Conservation (phyloP, 2,888 invertebrate genomes). For the Acronicta psi region DNA sequence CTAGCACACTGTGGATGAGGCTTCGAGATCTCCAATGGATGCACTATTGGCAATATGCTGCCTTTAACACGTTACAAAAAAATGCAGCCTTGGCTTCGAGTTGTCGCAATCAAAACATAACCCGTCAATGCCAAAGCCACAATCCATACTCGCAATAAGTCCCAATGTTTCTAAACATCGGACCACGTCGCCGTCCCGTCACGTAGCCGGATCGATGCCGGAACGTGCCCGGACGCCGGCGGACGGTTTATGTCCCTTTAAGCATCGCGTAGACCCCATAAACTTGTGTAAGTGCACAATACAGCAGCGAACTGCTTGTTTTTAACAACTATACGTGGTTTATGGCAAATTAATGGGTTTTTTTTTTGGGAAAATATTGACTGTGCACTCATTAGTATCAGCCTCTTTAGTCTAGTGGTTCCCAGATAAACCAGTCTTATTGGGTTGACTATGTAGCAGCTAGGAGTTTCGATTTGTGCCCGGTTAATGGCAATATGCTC, state of each 20-base stretch:
- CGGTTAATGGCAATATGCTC: too few relatives aligned
- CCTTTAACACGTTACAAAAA: too few relatives aligned
- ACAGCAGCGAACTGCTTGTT: slow-evolving; percentile 35
- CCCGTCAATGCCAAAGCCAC: slow-evolving; percentile 3
- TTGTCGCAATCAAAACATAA: too few relatives aligned
- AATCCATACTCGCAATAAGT: slow-evolving; percentile 20
- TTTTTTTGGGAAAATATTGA: slow-evolving; percentile 31
- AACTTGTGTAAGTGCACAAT: slow-evolving; percentile 43
- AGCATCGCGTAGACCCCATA: slow-evolving; percentile 48
- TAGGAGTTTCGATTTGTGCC: too few relatives aligned
- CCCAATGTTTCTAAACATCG: slow-evolving; percentile 21
- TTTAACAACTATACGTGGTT: slow-evolving; percentile 35
- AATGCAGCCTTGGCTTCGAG: too few relatives aligned
- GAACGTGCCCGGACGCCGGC: slow-evolving; percentile 57
- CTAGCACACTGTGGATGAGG: too few relatives aligned
- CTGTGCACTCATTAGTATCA: not conserved
- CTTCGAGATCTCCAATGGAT: too few relatives aligned
- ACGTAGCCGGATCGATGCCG: slow-evolving; percentile 57
- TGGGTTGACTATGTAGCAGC: too few relatives aligned
- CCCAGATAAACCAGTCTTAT: too few relatives aligned
- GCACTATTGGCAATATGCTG: too few relatives aligned
- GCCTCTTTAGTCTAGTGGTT: too few relatives aligned
- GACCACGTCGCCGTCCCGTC: slow-evolving; percentile 50
- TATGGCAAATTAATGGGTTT: slow-evolving; percentile 37
- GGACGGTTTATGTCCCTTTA: slow-evolving; percentile 54